phyloP scores from a whole-genome alignment of 2,888 invertebrate species.

The Synergus laeviventris region DNA sequence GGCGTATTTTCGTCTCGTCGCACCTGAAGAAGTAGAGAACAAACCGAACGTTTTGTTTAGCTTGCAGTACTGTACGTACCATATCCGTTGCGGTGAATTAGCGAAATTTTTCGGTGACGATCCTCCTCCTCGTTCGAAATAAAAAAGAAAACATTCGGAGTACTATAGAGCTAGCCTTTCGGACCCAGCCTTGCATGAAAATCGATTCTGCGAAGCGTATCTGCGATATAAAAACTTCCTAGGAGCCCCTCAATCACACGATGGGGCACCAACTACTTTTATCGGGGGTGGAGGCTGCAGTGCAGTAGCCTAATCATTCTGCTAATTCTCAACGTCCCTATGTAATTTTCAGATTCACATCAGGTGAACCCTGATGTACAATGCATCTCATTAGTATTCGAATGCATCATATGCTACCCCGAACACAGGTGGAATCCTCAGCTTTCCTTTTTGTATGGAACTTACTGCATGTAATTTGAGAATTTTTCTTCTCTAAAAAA shows the following conservation, averaged over 20 bases:
- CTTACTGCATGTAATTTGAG: not conserved
- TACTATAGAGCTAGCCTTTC: not conserved
- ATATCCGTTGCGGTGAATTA: slow-evolving; percentile 22
- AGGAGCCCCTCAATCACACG: slow-evolving; percentile 21
- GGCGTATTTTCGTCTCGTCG: slow-evolving; percentile 19
- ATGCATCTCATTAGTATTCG: not conserved
- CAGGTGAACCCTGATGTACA: not conserved
- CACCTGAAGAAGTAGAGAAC: slow-evolving; percentile 24
- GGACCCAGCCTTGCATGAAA: slow-evolving; percentile 18
- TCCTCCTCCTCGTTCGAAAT: slow-evolving; percentile 8
- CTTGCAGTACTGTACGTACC: not conserved
- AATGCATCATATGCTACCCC: not conserved
- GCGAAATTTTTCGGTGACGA: slow-evolving; percentile 18
- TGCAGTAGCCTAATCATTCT: slow-evolving; percentile 14
- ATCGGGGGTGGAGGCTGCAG: slow-evolving; percentile 21
- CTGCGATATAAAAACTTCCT: slow-evolving; percentile 28
- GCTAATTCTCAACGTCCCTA: not conserved
- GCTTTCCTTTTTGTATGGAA: not conserved
- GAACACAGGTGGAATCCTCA: not conserved
- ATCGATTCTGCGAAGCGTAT: slow-evolving; percentile 27
- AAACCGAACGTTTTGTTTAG: slow-evolving; percentile 20
- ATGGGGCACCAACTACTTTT: slow-evolving; percentile 1
- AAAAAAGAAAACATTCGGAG: slow-evolving; percentile 9
- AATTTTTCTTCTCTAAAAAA: no score
- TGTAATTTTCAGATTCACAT: not conserved